Percentiles rank a stretch among this genome's conserved stretches.
Conservation (phyloP, 2,113 vertebrate genomes). For the Zingel zingel region DNA sequence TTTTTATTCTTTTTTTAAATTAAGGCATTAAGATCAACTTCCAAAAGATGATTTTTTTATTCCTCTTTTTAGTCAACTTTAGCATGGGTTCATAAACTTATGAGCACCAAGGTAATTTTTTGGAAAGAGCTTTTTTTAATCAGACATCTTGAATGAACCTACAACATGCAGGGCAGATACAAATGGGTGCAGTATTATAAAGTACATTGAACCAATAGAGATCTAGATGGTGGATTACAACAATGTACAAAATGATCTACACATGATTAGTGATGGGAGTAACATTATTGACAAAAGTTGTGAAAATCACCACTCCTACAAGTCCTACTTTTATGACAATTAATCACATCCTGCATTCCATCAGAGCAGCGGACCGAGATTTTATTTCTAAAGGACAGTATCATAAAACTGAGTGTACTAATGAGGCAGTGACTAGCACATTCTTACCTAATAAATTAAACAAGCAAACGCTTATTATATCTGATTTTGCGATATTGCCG, state of each 20-base stretch:
- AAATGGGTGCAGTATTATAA: not conserved
- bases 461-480: not conserved
- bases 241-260: not conserved
- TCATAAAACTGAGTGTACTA: slow-evolving; percentile 20
- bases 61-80: no score
- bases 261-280: not conserved
- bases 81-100: no score
- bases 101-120: not conserved
- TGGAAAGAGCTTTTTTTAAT: not conserved
- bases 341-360: slow-evolving; percentile 26
- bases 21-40: no score
- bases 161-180: not conserved
- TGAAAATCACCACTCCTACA: slow-evolving; percentile 40
- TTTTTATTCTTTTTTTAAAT: no score
- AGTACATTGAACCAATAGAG: not conserved
- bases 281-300: slow-evolving; percentile 33
- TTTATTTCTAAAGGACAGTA: slow-evolving; percentile 10
- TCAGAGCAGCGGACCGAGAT: not conserved
- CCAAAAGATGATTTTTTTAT: no score
- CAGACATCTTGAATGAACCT: not conserved
- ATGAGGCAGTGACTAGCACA: slow-evolving; percentile 28
- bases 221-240: not conserved
- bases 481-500: not conserved
- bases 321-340: not conserved
- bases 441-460: slow-evolving; percentile 24